A percentile compares a stretch with the other conserved stretches of the same genome.
Conservation (phyloP, 2,888 invertebrate species). For the Ernsta delagoae region DNA sequence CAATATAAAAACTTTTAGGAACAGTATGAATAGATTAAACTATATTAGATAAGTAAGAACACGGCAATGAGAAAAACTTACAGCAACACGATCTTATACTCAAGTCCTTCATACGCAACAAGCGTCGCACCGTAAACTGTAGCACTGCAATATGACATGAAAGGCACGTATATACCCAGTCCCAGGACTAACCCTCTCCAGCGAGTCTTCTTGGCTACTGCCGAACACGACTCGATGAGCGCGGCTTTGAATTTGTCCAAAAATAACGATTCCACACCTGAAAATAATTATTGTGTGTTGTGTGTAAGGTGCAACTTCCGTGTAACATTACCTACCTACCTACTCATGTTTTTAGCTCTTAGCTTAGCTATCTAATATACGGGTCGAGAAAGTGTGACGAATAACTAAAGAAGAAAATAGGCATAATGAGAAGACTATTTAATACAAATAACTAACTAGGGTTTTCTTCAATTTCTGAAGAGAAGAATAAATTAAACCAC, state of each 20-base stretch:
- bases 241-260: slow-evolving; percentile 81
- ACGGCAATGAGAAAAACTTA: slow-evolving; percentile 53
- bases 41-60: background rate
- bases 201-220: slow-evolving; percentile 84
- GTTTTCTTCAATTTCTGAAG: too few relatives aligned
- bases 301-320: too few relatives aligned
- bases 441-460: too few relatives aligned
- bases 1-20: too few relatives aligned
- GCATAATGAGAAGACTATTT: too few relatives aligned
- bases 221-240: slow-evolving; percentile 76
- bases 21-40: background rate
- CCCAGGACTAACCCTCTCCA: slow-evolving; percentile 89
- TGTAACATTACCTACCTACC: too few relatives aligned
- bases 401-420: too few relatives aligned
- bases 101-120: slow-evolving; percentile 85
- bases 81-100: slow-evolving; percentile 88
- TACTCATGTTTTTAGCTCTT: too few relatives aligned
- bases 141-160: slow-evolving; percentile 86
- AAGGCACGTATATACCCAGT: slow-evolving; percentile 88
- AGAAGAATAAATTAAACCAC: too few relatives aligned
- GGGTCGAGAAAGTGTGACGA: too few relatives aligned
- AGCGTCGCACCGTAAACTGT: slow-evolving; percentile 89
- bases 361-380: too few relatives aligned
- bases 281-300: background rate
- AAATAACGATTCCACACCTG: slow-evolving; percentile 84